phyloP scores from a whole-genome alignment of 2,888 invertebrate genomes.

The Plebejus argus region DNA sequence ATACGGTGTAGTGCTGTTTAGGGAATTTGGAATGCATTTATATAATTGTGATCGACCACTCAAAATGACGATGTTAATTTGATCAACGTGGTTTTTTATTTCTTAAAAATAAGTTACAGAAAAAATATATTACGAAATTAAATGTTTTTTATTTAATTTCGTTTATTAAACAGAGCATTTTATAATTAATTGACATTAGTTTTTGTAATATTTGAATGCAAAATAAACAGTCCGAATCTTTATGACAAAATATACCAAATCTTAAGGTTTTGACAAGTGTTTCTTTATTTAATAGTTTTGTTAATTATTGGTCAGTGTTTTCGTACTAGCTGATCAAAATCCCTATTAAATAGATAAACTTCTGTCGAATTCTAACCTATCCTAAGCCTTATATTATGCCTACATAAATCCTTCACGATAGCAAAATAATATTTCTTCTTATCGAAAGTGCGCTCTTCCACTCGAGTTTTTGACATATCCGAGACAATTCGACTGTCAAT shows the following conservation, averaged over 20 bases:
- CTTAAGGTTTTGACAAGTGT: no score
- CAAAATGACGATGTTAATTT: neutral
- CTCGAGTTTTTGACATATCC: conserved; percentile 6
- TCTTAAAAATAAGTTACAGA: neutral
- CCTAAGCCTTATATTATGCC: neutral
- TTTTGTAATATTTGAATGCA: no score
- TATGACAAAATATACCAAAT: no score
- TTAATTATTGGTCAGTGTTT: neutral
- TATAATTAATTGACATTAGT: no score
- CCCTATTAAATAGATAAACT: neutral
- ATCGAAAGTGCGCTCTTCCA: neutral
- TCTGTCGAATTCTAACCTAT: neutral
- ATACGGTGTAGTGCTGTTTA: neutral
- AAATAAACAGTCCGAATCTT: no score
- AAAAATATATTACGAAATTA: neutral
- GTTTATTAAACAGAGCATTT: no score
- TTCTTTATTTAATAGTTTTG: no score
- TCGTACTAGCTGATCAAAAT: neutral
- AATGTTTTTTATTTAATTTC: neutral
- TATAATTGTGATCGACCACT: neutral
- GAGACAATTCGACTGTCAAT: conserved; percentile 5
- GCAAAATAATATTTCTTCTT: neutral
- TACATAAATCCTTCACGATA: neutral
- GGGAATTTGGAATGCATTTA: neutral
- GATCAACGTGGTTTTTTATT: neutral